Conservation (phyloP, 2,888 invertebrate genomes). For the Catocala fraxini region DNA sequence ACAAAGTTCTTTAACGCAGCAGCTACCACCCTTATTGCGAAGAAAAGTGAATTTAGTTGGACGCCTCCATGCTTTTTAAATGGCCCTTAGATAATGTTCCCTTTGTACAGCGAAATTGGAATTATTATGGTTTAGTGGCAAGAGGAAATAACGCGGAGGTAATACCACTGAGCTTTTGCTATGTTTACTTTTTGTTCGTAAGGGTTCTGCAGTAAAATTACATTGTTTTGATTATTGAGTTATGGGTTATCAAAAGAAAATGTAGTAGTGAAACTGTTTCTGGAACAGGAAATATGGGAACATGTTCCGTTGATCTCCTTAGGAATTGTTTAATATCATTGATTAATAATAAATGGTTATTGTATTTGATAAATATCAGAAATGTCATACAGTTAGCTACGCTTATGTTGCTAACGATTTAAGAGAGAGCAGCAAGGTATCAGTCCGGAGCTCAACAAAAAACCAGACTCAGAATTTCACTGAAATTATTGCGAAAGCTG, state of each 20-base stretch:
- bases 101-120: constrained; percentile 70
- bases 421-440: too few relatives aligned
- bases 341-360: too few relatives aligned
- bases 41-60: constrained; percentile 48
- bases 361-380: too few relatives aligned
- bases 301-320: too few relatives aligned
- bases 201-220: neutral
- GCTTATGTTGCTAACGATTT: too few relatives aligned
- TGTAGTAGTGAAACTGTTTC: neutral
- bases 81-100: constrained; percentile 61
- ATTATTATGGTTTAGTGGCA: constrained; percentile 69
- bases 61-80: constrained; percentile 54
- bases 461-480: too few relatives aligned
- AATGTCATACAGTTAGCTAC: too few relatives aligned
- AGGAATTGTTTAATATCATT: too few relatives aligned
- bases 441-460: too few relatives aligned
- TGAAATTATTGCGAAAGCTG: too few relatives aligned
- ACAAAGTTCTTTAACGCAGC: constrained; percentile 26
- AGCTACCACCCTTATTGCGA: constrained; percentile 27
- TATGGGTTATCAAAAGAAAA: neutral
- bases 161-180: constrained; percentile 30
- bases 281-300: too few relatives aligned
- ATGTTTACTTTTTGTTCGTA: constrained; percentile 9
- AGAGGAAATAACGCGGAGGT: constrained; percentile 55
- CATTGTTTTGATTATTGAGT: neutral